A percentile compares a stretch with the other conserved stretches of the same genome.
Conservation (phyloP, 2,797 vertebrate genomes). For the Macrochelys suwanniensis region DNA sequence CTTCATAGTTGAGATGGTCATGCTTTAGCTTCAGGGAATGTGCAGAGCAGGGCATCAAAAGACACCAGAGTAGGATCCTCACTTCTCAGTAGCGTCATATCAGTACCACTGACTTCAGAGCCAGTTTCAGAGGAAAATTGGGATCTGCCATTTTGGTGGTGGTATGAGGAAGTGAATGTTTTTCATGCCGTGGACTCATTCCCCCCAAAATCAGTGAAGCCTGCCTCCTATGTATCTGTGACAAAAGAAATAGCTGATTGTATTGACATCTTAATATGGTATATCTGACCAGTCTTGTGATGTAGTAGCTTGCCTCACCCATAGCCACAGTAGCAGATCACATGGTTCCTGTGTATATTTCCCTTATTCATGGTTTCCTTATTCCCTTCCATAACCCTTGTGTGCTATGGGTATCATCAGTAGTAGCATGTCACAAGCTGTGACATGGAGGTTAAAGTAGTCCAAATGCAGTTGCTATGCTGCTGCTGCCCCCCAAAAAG, state of each 20-base stretch:
- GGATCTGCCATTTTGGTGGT: neutral
- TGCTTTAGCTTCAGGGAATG: neutral
- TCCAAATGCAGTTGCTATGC: neutral
- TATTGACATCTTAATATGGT: neutral
- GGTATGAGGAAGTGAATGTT: neutral
- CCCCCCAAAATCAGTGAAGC: no score
- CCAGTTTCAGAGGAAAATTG: neutral
- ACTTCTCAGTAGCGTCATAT: rapidly evolving
- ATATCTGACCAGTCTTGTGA: neutral
- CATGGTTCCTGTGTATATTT: rapidly evolving
- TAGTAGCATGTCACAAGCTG: neutral
- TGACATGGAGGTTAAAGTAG: neutral
- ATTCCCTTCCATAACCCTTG: neutral
- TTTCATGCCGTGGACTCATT: neutral
- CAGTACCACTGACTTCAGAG: neutral
- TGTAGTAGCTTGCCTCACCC: rapidly evolving
- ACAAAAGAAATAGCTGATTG: rapidly evolving
- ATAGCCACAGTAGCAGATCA: neutral
- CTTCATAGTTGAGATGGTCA: neutral
- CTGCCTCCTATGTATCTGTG: neutral
- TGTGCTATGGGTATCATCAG: neutral
- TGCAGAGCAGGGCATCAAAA: neutral
- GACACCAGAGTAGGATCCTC: rapidly evolving
- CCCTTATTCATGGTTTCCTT: neutral
- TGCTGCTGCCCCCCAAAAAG: neutral